Base-by-base conservation (phyloP, 2,888 invertebrate species). In the Eurytoma californica region DNA sequence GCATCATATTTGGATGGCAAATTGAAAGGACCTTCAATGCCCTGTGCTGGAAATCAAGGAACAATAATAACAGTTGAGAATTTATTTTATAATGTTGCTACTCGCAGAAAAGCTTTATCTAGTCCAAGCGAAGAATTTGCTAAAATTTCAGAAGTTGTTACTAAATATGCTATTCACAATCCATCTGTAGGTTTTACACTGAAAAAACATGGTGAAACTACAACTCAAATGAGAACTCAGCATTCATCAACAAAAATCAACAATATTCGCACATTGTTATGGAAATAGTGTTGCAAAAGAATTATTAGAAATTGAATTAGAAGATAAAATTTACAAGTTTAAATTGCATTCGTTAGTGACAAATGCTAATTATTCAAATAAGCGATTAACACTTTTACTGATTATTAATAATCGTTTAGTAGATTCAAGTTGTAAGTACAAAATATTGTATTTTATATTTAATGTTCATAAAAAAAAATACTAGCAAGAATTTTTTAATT, bases 381-480 rank as follows among this genome's bases (percentile, higher is more conserved):
- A 97, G 90, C 97, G 95, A 86, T 93, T 95, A 13, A 93, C 93
- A 1, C 94, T 97, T 90, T 90, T 99, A 12, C 90, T 99, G 5
- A 99, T 99, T 86, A 98, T 99, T 70, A 99, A 99, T 90, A 94
- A 98, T 88, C 93, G 99, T 58, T 91, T 98, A 57, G 98, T 99
- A 0, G 97, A 98, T 79, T 98, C 95, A 39, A 90, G 91, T 83
- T 92, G 95, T 95, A 83, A 86, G 86, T 84, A 51, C 47, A 16
- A 1, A 24, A 24, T 24, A 20, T 58, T 58, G 57, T n/a, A 30
- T 30, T 78, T 72, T 18, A 49, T 72, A 24, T 47, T 53, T 3
- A 28, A 9, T 77, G 60, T 61, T 4, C n/a, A 13, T 53, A n/a
- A 28, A 61, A 20, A 24, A 39, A 13, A 47, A 58, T 67, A 30